phyloP scores from a whole-genome alignment of 2,113 vertebrate species.

The Puma concolor region DNA sequence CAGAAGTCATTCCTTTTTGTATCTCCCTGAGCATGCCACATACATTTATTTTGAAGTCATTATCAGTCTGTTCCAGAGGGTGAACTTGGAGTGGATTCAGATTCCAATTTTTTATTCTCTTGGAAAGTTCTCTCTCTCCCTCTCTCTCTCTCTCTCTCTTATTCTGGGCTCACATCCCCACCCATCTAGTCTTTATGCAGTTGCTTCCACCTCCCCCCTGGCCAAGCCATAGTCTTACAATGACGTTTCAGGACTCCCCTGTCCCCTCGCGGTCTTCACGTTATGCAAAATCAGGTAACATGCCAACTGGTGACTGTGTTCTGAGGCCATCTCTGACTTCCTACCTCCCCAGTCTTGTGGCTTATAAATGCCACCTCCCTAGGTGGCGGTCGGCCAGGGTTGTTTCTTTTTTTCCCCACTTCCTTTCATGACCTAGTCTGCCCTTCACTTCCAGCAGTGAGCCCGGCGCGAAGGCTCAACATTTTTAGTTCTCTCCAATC shows the following conservation, averaged over 20 bases:
- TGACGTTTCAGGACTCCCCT: not conserved
- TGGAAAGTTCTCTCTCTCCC: not conserved
- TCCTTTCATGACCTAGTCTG: not conserved
- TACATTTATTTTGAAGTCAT: not conserved
- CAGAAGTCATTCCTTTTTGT: not conserved
- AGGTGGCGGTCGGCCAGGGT: not conserved
- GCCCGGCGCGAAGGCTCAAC: not conserved
- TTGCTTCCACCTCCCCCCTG: not conserved
- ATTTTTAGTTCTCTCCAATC: not conserved
- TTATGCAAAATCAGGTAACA: not conserved
- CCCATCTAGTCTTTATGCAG: not conserved
- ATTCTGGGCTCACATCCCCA: not conserved
- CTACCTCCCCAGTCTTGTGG: not conserved
- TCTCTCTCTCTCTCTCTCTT: not conserved
- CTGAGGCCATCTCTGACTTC: not conserved
- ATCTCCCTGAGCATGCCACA: not conserved
- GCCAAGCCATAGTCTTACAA: not conserved
- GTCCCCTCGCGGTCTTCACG: not conserved
- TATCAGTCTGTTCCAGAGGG: not conserved
- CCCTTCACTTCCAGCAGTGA: not conserved
- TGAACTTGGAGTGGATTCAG: not conserved
- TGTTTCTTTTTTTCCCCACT: not conserved
- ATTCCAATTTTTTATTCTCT: not conserved
- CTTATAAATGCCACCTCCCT: not conserved
- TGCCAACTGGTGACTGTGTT: not conserved